phyloP scores from a whole-genome alignment of 2,888 invertebrate species.

The Digitonthophagus gazella region DNA sequence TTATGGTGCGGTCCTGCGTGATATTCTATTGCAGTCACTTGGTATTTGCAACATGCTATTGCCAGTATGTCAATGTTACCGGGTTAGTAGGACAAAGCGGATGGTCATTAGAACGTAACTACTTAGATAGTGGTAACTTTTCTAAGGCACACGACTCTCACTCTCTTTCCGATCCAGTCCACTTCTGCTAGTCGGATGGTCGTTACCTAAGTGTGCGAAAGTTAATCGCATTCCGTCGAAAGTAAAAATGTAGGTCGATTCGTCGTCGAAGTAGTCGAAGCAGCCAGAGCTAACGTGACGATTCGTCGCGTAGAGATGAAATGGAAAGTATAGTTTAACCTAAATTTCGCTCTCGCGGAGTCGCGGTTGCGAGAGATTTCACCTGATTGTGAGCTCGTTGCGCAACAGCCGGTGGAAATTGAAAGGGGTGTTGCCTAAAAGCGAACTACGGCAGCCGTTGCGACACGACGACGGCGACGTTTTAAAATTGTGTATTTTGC shows the following conservation, averaged over 20 bases:
- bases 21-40: background rate
- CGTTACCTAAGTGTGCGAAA: background rate
- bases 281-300: background rate
- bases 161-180: background rate
- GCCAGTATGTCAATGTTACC: conserved; percentile 11
- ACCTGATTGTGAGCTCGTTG: background rate
- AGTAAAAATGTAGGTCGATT: background rate
- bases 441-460: background rate
- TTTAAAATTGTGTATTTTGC: background rate
- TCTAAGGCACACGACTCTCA: background rate
- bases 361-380: background rate
- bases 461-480: background rate
- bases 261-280: background rate
- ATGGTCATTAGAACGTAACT: too few species aligned
- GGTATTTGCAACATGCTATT: background rate
- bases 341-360: background rate
- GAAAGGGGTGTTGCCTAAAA: background rate
- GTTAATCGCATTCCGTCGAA: background rate
- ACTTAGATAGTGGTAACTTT: background rate
- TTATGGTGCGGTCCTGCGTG: too few species aligned
- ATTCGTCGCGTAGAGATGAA: background rate
- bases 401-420: background rate
- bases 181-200: background rate
- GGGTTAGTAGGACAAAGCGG: background rate
- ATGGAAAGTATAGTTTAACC: background rate